Percentiles rank a stretch among this genome's conserved stretches.
Evolutionary conservation across 2,888 invertebrate species (phyloP).

Genomic region (Limnephilus auricula): DNA sequence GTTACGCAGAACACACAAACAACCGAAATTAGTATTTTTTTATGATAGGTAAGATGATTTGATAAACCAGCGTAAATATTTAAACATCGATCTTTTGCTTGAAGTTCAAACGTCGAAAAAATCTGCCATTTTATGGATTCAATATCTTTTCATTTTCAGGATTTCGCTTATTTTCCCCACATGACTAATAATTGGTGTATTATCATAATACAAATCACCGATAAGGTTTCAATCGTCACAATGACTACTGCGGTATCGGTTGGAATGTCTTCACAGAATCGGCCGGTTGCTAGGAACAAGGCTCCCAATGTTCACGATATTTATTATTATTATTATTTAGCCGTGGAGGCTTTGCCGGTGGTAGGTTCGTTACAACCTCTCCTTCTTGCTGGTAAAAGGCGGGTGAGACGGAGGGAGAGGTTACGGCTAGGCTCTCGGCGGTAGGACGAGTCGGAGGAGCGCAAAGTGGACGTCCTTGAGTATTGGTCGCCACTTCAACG

Average conservation of each 20-base stretch:
- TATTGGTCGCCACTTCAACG: background rate
- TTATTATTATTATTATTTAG: background rate
- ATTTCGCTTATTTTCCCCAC: background rate
- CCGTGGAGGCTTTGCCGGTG: background rate
- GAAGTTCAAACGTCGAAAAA: background rate
- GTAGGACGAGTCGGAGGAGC: background rate
- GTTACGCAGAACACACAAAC: no score
- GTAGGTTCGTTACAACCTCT: background rate
- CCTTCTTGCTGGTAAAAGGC: background rate
- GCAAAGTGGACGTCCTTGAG: constrained; percentile 4
- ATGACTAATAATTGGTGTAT: background rate
- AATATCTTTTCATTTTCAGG: no score
- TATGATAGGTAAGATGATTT: background rate
- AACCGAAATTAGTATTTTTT: no score
- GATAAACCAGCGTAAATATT: background rate
- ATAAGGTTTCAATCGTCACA: constrained; percentile 20
- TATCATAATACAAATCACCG: background rate
- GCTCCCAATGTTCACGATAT: constrained; percentile 1
- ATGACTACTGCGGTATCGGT: background rate
- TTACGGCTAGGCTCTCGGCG: background rate
- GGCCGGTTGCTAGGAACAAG: constrained; percentile 7
- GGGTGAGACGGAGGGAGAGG: background rate
- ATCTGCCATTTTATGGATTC: background rate
- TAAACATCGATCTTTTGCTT: background rate
- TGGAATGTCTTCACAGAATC: constrained; percentile 7